A percentile compares a stretch with the other conserved stretches of the same genome.
Evolutionary conservation across 2,888 invertebrate species (phyloP).

Genomic region (Muscina levida): DNA sequence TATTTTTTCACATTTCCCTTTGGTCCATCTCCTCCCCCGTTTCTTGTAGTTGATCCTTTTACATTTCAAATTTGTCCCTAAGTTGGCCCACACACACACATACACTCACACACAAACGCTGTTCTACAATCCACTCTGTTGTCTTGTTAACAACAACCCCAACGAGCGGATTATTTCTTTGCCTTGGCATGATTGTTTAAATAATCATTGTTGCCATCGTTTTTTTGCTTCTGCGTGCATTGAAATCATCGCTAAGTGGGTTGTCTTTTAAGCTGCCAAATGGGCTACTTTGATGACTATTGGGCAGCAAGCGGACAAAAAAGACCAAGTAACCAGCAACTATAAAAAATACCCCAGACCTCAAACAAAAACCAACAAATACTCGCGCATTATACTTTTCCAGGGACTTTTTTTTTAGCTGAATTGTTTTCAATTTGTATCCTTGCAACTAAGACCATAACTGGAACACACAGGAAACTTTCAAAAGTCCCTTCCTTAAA

Average conservation of each 20-base stretch:
- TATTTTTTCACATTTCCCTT: too few relatives aligned
- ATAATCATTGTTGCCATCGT: constrained; percentile 12
- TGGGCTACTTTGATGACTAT: constrained; percentile 53
- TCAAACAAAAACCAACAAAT: too few relatives aligned
- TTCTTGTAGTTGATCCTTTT: too few relatives aligned
- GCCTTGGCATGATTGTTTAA: constrained; percentile 7
- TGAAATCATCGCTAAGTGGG: constrained; percentile 57
- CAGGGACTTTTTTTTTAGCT: background rate
- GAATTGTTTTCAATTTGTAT: constrained; percentile 18
- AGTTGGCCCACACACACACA: too few relatives aligned
- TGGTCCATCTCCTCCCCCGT: too few relatives aligned
- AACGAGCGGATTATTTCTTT: background rate
- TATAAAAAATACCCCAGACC: background rate
- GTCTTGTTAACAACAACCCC: too few relatives aligned
- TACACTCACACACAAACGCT: too few relatives aligned
- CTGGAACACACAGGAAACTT: background rate
- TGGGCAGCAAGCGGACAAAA: constrained; percentile 34
- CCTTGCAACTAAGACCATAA: background rate
- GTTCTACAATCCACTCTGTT: too few relatives aligned
- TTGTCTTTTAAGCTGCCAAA: constrained; percentile 59
- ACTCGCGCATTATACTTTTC: background rate
- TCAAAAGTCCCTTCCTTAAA: background rate
- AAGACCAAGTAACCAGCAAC: background rate
- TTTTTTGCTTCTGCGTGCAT: too few relatives aligned
- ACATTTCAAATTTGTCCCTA: too few relatives aligned